Percentiles rank a stretch among this genome's conserved stretches.
These are phyloP conservation scores for Cydia amplana DNA, from an alignment of 1,140 invertebrate genomes.

Conservation along the genomic window DNA sequence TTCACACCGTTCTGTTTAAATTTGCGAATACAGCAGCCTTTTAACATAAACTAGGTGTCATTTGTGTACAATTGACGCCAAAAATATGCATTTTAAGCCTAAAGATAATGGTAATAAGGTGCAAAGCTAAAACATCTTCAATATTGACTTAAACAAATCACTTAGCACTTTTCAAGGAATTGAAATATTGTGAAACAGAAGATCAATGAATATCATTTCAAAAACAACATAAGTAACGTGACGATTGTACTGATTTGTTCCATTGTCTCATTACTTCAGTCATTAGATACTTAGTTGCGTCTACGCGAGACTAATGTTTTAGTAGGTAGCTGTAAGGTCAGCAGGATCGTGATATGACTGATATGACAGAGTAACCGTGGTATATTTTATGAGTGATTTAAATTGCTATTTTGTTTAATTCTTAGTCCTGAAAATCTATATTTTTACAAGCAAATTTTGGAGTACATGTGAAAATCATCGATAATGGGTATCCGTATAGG, in stretches of 20 bases:
- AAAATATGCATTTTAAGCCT: background rate
- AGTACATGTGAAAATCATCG: too few relatives aligned
- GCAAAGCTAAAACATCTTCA: background rate
- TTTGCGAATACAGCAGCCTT: slow-evolving; percentile 11
- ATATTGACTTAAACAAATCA: background rate
- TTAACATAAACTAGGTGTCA: slow-evolving; percentile 14
- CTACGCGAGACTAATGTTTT: background rate
- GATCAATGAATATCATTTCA: slow-evolving; percentile 36
- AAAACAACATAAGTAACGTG: background rate
- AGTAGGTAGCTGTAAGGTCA: slow-evolving; percentile 10
- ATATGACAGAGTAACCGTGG: background rate
- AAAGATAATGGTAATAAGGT: background rate
- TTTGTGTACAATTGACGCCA: background rate
- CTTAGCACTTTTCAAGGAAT: slow-evolving; percentile 22
- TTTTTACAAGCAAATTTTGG: too few relatives aligned
- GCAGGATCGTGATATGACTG: background rate
- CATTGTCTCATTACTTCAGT: background rate
- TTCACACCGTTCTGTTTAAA: background rate
- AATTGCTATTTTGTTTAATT: background rate
- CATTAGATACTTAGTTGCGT: background rate
- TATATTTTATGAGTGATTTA: background rate
- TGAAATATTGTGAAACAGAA: slow-evolving; percentile 23
- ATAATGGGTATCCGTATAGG: too few relatives aligned
- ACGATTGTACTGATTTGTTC: background rate
- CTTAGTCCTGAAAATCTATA: background rate